Conservation (phyloP, 2,888 invertebrate species). For the Oligia strigilis region DNA sequence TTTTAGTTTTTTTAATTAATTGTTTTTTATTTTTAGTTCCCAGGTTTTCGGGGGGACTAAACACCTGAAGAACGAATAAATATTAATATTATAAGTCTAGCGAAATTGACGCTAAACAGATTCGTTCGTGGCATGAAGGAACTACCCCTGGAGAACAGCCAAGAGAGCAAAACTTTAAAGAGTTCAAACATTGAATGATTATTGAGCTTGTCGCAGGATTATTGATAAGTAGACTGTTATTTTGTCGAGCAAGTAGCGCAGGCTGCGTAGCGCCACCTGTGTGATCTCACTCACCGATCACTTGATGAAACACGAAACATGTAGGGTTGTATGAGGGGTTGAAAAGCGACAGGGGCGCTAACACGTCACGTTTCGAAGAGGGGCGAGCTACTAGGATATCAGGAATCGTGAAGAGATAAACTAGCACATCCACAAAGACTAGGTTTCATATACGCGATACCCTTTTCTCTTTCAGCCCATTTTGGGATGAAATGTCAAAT, state of each 20-base stretch:
- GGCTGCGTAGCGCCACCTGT: neutral
- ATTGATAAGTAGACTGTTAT: neutral
- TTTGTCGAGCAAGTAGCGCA: no score
- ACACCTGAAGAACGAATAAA: neutral
- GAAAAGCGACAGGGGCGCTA: conserved; percentile 21
- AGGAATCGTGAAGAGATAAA: conserved; percentile 23
- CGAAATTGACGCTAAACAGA: neutral
- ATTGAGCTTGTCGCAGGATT: neutral
- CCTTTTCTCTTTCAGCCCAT: neutral
- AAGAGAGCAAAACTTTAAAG: no score
- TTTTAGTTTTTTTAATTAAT: no score
- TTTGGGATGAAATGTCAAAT: neutral
- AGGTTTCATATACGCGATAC: neutral
- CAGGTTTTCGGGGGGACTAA: neutral
- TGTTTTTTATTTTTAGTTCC: no score
- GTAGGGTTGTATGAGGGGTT: conserved; percentile 5
- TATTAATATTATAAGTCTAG: neutral
- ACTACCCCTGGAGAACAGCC: neutral
- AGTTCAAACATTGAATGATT: neutral
- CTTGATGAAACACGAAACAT: neutral
- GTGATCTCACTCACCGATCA: neutral
- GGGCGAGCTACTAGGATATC: conserved; percentile 37
- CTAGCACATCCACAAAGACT: neutral
- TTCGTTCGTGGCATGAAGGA: neutral
- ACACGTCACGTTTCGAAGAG: conserved; percentile 38